phyloP scores from a whole-genome alignment of 1,140 invertebrate genomes.

The Musca domestica region DNA sequence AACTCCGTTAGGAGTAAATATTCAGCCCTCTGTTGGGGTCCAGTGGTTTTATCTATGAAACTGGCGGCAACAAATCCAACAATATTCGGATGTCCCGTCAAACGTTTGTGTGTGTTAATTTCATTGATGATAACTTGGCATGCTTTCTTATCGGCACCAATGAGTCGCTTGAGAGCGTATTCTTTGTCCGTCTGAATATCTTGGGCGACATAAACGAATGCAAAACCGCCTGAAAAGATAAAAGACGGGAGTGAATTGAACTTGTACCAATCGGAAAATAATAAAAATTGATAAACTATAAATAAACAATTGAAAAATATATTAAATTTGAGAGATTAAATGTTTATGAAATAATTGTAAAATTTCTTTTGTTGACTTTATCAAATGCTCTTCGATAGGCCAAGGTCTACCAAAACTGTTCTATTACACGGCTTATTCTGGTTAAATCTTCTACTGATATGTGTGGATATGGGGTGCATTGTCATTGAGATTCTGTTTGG shows the following conservation, averaged over 20 bases:
- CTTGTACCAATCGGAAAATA: background rate
- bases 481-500: too few relatives aligned
- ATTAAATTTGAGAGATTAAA: too few relatives aligned
- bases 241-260: conserved; percentile 35
- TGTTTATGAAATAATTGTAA: background rate
- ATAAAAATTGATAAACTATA: background rate
- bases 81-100: conserved; percentile 77
- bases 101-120: conserved; percentile 73
- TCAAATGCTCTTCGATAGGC: too few relatives aligned
- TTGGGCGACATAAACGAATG: conserved; percentile 90
- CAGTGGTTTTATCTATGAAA: conserved; percentile 69
- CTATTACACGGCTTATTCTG: too few relatives aligned
- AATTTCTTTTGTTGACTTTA: too few relatives aligned
- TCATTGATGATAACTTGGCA: conserved; percentile 75
- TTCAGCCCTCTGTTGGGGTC: conserved; percentile 66
- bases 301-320: background rate
- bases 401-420: too few relatives aligned
- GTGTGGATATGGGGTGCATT: too few relatives aligned
- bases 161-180: conserved; percentile 85
- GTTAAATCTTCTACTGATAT: too few relatives aligned
- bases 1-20: conserved; percentile 72
- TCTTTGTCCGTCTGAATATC: conserved; percentile 81
- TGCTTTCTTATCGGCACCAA: conserved; percentile 76
- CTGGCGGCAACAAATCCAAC: conserved; percentile 76
- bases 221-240: conserved; percentile 81